These are phyloP conservation scores for Scopus umbretta DNA, from an alignment of 2,113 vertebrate genomes.

Conservation along the genomic window DNA sequence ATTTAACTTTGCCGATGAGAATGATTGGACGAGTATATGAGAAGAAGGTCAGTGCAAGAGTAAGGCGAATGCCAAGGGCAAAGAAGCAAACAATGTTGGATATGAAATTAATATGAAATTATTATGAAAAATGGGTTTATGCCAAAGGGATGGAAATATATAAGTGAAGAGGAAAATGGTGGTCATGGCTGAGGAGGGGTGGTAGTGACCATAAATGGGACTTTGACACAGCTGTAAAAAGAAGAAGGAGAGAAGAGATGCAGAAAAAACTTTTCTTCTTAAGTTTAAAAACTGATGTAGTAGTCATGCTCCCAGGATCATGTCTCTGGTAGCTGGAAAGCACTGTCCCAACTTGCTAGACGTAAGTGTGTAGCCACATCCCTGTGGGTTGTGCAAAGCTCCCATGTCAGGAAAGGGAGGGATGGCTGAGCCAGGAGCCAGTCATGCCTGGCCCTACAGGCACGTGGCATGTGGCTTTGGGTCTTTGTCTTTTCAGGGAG, in stretches of 20 bases:
- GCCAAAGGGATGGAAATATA: not conserved
- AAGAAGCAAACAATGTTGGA: not conserved
- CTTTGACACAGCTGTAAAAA: not conserved
- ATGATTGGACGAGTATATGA: not conserved
- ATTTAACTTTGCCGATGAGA: not conserved
- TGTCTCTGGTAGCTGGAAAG: not conserved
- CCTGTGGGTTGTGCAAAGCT: not conserved
- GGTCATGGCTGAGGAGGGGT: not conserved
- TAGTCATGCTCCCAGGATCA: not conserved
- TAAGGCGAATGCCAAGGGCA: not conserved
- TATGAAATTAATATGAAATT: not conserved
- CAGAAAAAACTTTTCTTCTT: not conserved
- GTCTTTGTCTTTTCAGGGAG: not conserved
- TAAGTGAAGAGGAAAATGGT: not conserved
- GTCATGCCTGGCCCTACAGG: not conserved
- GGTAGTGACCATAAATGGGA: not conserved
- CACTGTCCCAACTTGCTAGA: not conserved
- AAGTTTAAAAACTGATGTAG: not conserved
- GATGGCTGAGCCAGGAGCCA: not conserved
- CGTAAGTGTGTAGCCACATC: not conserved
- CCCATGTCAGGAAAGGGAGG: not conserved
- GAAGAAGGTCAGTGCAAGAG: not conserved
- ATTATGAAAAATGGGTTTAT: not conserved
- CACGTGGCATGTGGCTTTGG: not conserved
- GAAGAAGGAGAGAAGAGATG: not conserved